Base-by-base conservation (phyloP, 2,888 invertebrate species). In the Stenodera caucasica region DNA sequence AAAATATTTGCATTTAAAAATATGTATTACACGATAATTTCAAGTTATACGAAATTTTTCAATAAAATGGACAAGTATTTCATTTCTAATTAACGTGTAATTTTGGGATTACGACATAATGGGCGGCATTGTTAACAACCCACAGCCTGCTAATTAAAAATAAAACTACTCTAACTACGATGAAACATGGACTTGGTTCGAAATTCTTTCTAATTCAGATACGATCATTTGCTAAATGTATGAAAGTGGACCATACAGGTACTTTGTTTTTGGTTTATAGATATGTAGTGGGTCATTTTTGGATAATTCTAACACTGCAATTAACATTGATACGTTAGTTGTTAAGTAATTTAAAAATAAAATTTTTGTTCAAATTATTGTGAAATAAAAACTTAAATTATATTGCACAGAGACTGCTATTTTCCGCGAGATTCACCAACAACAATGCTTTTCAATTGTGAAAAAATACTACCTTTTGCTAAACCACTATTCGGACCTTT, bases 381-480 rank as follows among this genome's bases (percentile, higher is more conserved):
- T 7, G 0, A 6, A 45, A 40, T 29, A 49, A 37, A 2, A 49
- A 55, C 35, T 74, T 78, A 77, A 54, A 77, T 59, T 54, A 76
- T 65, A 53, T 35, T 70, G 66, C 77, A 78, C 18, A 55, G 58
- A 49, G 68, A 68, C 49, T 74, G 77, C 70, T 80, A 84, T 81
- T 84, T 82, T 62, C 83, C 82, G 55, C 83, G 80, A 61, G 82
- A 81, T 69, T 84, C 84, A 1, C 79, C 81, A 49, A 82, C 77
- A 53, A 81, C 78, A 9, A 79, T 72, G 29, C 77, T 72, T 69
- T 84, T 86, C 53, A 88, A 80, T 74, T 90, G 89, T 49, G 87
- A 86, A 77, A 91, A 92, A 61, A 92, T 86, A 70, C 91, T 91
- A 29, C 93, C 93, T 75, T 91, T 90, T 45, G 91, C 90, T 55